Base-by-base conservation (phyloP, 2,113 vertebrate genomes). In the Origma solitaria region DNA sequence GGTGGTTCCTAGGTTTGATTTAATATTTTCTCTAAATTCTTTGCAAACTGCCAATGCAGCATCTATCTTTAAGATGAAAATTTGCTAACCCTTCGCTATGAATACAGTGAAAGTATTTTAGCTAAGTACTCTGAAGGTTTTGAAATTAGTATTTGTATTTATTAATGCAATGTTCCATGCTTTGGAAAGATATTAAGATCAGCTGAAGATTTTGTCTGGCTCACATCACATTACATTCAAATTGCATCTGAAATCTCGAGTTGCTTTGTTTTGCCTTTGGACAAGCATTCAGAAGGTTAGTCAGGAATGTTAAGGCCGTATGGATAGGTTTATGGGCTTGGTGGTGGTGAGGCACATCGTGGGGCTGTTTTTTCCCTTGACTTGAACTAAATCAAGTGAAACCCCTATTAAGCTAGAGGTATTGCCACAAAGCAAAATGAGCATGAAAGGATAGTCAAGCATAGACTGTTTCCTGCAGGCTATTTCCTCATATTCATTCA, bases 341-440 rank as follows among this genome's bases (percentile, higher is more conserved):
- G 35, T 42, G n/a, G 42, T 15, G 27, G 31, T 22, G 69, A 58
- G 54, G 35, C 10, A n/a, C 20, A 3, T 60, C 0, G 0, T 12
- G 17, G 44, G 30, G 10, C 31, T 75, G 30, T 62, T 91, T 86
- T 44, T 78, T 84, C 54, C 57, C 37, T 69, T 82, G 44, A 81
- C 28, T 72, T 78, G 53, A 64, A 40, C 49, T 83, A 30, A 87
- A 40, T 72, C 35, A 51, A 47, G 72, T 66, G 72, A 88, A 81
- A 78, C 4, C 12, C 38, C 17, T 35, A 3, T 61, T 44, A 60
- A 91, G 31, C 35, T 82, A 85, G 69, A 80, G 20, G 28, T 53
- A 53, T 44, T 93, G 40, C 66, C 28, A 25, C 25, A 76, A 23
- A 1, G 4, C 28, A 79, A 85, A 95, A 53, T 6, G 11, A 33